These are phyloP conservation scores for Chelidonichthys spinosus DNA, from an alignment of 2,797 vertebrate species.

Conservation along the genomic window DNA sequence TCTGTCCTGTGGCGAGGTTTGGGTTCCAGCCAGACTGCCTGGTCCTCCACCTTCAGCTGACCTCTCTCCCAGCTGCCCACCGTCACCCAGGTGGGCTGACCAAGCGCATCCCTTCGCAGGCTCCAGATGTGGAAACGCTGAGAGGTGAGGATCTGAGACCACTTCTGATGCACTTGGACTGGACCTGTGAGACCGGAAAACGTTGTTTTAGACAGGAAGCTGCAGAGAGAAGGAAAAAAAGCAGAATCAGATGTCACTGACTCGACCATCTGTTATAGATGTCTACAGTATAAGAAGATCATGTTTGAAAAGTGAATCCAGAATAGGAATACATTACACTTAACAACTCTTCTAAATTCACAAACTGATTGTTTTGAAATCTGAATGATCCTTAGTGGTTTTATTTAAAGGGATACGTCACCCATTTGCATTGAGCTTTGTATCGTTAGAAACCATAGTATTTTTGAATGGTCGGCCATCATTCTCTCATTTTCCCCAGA, in stretches of 20 bases:
- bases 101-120: slow-evolving; percentile 83
- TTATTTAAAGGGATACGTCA: too few species aligned
- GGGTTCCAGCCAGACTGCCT: slow-evolving; percentile 79
- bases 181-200: slow-evolving; percentile 88
- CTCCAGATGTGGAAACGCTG: slow-evolving; percentile 90
- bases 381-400: too few species aligned
- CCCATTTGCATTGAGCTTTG: too few species aligned
- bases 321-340: neutral
- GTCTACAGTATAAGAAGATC: too few species aligned
- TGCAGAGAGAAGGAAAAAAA: too few species aligned
- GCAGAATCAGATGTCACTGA: too few species aligned
- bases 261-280: too few species aligned
- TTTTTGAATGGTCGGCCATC: too few species aligned
- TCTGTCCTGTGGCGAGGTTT: slow-evolving; percentile 48
- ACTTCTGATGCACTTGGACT: slow-evolving; percentile 73
- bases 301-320: too few species aligned
- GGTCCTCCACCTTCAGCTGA: slow-evolving; percentile 84
- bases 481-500: too few species aligned
- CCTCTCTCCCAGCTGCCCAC: slow-evolving; percentile 88
- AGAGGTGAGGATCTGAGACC: slow-evolving; percentile 79
- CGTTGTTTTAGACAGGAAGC: slow-evolving; percentile 86
- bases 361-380: too few species aligned
- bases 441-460: too few species aligned
- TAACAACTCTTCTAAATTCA: neutral
- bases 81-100: slow-evolving; percentile 91